Percentiles rank a stretch among this genome's conserved stretches.
These are phyloP conservation scores for Bergia puertoricense DNA, from an alignment of 92 coral and sea anemone species.

Conservation along the genomic window DNA sequence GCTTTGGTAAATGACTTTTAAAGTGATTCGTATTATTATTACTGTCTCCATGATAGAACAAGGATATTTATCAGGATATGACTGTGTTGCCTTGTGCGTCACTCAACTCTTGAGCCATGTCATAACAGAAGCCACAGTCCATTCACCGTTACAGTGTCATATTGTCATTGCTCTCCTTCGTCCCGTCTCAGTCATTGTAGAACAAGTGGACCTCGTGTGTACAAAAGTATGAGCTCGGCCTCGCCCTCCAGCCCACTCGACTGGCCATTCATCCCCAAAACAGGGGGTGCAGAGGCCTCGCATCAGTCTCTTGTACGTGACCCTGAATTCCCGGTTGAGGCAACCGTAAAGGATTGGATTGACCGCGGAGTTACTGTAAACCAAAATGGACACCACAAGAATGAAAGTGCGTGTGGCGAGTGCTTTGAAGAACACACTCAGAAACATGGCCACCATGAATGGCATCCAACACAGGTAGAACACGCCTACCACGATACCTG, in stretches of 20 bases:
- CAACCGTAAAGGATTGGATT: slow-evolving; percentile 65
- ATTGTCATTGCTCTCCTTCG: slow-evolving; percentile 37
- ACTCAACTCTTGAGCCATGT: background rate
- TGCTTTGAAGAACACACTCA: slow-evolving; percentile 50
- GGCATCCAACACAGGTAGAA: slow-evolving; percentile 68
- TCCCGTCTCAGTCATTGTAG: slow-evolving; percentile 12
- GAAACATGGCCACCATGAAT: slow-evolving; percentile 55
- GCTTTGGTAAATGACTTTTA: too few species aligned
- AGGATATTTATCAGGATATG: background rate
- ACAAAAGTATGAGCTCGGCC: slow-evolving; percentile 20
- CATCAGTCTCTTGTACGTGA: slow-evolving; percentile 57
- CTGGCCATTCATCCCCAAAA: background rate
- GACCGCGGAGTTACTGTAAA: slow-evolving; percentile 58
- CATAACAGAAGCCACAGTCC: background rate
- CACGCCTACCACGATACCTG: slow-evolving; percentile 59
- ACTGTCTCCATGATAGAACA: background rate
- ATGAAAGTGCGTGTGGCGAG: slow-evolving; percentile 47
- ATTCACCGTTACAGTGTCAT: background rate
- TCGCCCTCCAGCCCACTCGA: background rate
- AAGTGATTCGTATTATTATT: too few species aligned
- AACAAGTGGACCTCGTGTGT: slow-evolving; percentile 29
- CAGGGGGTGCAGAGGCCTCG: slow-evolving; percentile 12
- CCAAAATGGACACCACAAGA: slow-evolving; percentile 48
- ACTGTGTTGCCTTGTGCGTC: background rate
- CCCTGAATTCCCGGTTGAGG: slow-evolving; percentile 58